Evolutionary conservation across 2,113 vertebrate species (phyloP).

Genomic region (Empidonax alnorum): DNA sequence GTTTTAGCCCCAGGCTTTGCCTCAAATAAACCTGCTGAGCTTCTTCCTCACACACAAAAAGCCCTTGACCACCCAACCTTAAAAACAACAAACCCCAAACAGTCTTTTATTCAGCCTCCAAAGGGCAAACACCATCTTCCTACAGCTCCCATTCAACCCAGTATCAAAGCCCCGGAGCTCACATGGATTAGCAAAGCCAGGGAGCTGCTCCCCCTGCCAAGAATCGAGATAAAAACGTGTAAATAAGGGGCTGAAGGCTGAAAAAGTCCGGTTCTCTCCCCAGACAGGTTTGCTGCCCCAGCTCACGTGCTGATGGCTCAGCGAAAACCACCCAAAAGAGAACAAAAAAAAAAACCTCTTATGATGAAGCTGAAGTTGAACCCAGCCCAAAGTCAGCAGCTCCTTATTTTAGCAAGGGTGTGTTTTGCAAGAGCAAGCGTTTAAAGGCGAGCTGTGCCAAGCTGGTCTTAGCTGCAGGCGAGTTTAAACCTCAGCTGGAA

Average conservation of each 20-base stretch:
- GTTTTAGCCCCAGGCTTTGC: conserved; percentile 16
- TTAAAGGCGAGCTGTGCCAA: background rate
- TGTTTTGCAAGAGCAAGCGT: background rate
- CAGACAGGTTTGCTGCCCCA: background rate
- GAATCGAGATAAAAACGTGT: rapidly evolving
- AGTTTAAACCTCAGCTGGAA: background rate
- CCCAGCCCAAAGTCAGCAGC: background rate
- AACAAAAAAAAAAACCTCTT: background rate
- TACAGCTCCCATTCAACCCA: background rate
- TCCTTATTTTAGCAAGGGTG: background rate
- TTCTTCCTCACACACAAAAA: background rate
- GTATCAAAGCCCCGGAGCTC: background rate
- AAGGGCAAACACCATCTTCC: background rate
- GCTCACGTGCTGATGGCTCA: background rate
- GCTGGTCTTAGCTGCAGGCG: background rate
- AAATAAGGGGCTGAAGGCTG: background rate
- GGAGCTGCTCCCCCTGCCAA: background rate
- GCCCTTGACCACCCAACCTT: background rate
- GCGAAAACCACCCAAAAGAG: background rate
- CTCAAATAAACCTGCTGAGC: conserved; percentile 44
- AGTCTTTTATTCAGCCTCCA: background rate
- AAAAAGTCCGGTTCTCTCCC: background rate
- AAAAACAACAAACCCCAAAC: background rate
- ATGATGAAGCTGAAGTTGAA: background rate
- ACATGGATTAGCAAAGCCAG: background rate